Evolutionary conservation across 2,113 vertebrate species (phyloP), one percentile per base, ranked within the genome.

Genomic region (Pseudorasbora parva): DNA sequence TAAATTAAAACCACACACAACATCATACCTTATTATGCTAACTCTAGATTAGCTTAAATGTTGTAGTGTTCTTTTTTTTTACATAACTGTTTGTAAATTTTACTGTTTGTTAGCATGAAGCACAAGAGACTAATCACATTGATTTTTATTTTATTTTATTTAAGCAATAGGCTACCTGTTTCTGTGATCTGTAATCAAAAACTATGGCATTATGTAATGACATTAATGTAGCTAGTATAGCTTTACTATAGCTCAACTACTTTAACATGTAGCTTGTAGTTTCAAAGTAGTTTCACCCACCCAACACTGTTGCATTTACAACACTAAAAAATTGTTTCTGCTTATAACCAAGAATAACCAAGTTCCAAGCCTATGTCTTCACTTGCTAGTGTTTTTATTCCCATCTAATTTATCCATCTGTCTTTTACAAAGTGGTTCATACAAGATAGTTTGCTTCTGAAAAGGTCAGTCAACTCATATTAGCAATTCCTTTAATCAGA

Each of bases 401-500:
- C 27, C 21, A 17, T 69, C 41, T 25, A 78, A 73, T 85, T 80
- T 8, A 73, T 37, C 59, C 30, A 7, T 64, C 47, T 85, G 59
- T 27, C 43, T 11, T 54, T 51, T 69, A 62, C 57, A 81, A 80
- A 84, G 33, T 17, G 45, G 41, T 23, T 78, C 64, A 81, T 81
- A 21, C 21, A 25, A 47, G 68, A 43, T 85, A 37, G 43, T 80
- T 78, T 51, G 83, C 25, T 72, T 51, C 54, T 73, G 76, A 77
- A 85, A 85, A 81, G 83, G 83, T 81, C 66, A 84, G 83, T 47
- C 62, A 49, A 47, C 56, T 74, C 51, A 21, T 47, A 85, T 81
- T 74, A 81, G 23, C 10, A 10, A 73, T 74, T 74, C 78, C 64
- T 81, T 69, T 81, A 81, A 81, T 69, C 79, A 54, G 21, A 64